Evolutionary conservation across 2,113 vertebrate genomes (phyloP).

Genomic region (Irena cyanogastra): DNA sequence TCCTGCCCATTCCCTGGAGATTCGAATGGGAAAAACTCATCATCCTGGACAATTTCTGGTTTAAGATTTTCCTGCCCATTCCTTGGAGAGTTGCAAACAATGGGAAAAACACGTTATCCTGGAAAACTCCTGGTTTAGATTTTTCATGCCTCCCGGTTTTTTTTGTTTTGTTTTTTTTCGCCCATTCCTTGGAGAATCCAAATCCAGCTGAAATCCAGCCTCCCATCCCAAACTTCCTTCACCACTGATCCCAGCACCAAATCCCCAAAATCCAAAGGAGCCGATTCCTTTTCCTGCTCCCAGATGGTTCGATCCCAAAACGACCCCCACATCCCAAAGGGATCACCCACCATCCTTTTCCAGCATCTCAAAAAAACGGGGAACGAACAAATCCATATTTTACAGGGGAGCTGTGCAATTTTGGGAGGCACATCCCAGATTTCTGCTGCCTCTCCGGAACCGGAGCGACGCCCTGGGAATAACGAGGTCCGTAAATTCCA

Average conservation of each 20-base stretch:
- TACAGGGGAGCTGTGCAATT: no score
- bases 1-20: not conserved
- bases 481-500: no score
- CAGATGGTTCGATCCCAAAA: accelerated
- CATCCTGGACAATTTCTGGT: not conserved
- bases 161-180: no score
- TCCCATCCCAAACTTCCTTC: not conserved
- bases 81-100: no score
- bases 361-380: no score
- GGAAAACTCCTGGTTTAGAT: not conserved
- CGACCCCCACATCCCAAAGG: no score
- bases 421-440: no score
- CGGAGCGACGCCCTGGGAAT: no score
- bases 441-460: no score
- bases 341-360: no score
- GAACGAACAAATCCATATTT: no score
- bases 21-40: not conserved
- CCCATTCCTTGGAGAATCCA: not conserved
- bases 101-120: not conserved
- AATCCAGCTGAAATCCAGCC: no score
- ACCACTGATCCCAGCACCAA: accelerated
- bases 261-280: not conserved
- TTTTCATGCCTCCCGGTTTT: not conserved
- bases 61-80: not conserved
- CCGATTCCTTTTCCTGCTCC: not conserved